Base-by-base conservation (phyloP, 2,888 invertebrate genomes). In the Andrena chrysosceles region DNA sequence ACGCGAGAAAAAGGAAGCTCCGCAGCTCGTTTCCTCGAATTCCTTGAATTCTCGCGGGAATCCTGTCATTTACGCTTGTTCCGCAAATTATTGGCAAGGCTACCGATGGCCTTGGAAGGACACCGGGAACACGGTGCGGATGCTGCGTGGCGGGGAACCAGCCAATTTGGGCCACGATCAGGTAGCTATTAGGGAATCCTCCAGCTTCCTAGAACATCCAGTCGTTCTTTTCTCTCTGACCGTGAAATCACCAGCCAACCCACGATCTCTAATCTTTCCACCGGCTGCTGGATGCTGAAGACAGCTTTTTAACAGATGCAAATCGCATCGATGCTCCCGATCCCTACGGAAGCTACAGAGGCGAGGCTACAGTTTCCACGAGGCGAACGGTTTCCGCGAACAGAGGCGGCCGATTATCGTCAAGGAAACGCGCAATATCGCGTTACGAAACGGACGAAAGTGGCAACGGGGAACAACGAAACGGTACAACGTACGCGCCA, bases 61-160 rank as follows among this genome's bases (percentile, higher is more conserved):
- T 83, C 74, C 75, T 69, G 29, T 81, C 64, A 85, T 77, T 81
- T 63, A 69, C 67, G 79, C 54, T 77, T 29, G 52, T 83, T 70
- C 48, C 33, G 69, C 59, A 70, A 73, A 64, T 77, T 66, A 75
- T 71, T 52, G 66, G 62, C 52, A 62, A 81, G 66, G 62, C 52
- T 64, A 81, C 74, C 83, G 83, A 16, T 76, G 83, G 62, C 84
- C 84, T 85, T 85, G 77, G 7, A 76, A 77, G 73, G 79, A 33
- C 83, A 26, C 62, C 13, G 26, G 54, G 60, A 54, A 49, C 42
- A 26, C n/a, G 31, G 42, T 49, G 23, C 26, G 52, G 42, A 23
- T 26, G 10, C 59, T 8, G 54, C 49, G 33, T 54, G 26, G 26
- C 29, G 33, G 2, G n/a, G 10, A 6, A 10, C 31, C 35, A 16